Evolutionary conservation across 1,140 invertebrate genomes (phyloP).

Genomic region (Aricia agestis): DNA sequence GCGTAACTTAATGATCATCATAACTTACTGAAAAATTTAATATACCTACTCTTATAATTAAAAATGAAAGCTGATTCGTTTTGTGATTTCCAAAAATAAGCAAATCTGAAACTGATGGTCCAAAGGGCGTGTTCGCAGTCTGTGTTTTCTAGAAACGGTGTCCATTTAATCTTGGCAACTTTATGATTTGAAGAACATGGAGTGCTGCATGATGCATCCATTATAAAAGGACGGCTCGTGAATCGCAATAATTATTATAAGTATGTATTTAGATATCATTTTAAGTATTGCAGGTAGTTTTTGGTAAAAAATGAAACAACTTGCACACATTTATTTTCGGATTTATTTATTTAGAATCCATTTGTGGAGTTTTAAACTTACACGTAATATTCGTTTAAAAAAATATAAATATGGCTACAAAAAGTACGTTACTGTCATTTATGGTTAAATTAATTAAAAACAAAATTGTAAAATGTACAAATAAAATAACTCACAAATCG

Average conservation of each 20-base stretch:
- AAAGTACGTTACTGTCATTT: constrained; percentile 56
- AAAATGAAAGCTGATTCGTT: too few relatives aligned
- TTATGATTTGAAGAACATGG: too few relatives aligned
- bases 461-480: constrained; percentile 46
- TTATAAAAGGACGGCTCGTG: too few relatives aligned
- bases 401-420: constrained; percentile 73
- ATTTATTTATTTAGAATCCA: constrained; percentile 74
- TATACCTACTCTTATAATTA: neutral
- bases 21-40: neutral
- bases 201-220: too few relatives aligned
- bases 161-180: too few relatives aligned
- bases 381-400: constrained; percentile 66
- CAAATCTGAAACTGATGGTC: too few relatives aligned
- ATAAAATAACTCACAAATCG: constrained; percentile 43
- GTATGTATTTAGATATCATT: too few relatives aligned
- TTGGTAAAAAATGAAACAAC: constrained; percentile 33
- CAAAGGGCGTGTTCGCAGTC: too few relatives aligned
- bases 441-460: constrained; percentile 54
- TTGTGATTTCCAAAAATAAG: too few relatives aligned
- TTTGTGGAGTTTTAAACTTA: constrained; percentile 72
- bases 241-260: too few relatives aligned
- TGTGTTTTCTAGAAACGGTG: too few relatives aligned
- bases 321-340: constrained; percentile 44
- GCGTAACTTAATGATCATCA: neutral
- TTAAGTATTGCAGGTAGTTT: too few relatives aligned